Conservation (phyloP, 2,113 vertebrate genomes). For the Carassius carassius region DNA sequence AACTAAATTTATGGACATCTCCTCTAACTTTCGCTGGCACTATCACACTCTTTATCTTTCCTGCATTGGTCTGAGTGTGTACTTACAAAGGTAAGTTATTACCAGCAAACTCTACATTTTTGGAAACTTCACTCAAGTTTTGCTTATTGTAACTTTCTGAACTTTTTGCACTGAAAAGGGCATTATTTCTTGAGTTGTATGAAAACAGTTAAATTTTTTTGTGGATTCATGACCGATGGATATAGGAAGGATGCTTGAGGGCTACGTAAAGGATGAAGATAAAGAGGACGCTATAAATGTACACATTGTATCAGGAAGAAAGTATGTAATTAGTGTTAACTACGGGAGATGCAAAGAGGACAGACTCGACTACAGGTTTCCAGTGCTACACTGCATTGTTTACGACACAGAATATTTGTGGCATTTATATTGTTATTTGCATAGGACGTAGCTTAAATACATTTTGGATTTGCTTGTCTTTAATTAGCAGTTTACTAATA, state of each 20-base stretch:
- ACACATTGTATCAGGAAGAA: constrained; percentile 27
- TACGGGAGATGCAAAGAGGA: constrained; percentile 4
- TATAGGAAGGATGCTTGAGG: no score
- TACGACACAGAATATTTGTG: not conserved
- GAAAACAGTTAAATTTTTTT: not conserved
- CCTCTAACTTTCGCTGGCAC: not conserved
- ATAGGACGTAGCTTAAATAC: not conserved
- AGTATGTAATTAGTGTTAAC: constrained; percentile 36
- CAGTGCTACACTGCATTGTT: not conserved
- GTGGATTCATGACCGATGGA: not conserved
- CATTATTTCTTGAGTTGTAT: not conserved
- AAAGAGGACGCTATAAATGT: constrained; percentile 8
- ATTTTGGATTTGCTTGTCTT: no score
- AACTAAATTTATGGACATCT: constrained; percentile 38
- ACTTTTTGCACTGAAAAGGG: not conserved
- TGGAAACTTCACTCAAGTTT: no score
- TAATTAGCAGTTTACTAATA: no score
- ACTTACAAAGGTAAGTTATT: not conserved
- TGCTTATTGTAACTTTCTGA: not conserved
- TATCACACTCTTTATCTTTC: not conserved
- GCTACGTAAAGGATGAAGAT: not conserved
- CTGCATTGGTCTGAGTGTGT: not conserved
- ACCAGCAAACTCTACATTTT: not conserved
- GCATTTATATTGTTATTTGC: not conserved
- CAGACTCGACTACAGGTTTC: constrained; percentile 12